Evolutionary conservation across 2,888 invertebrate genomes (phyloP), one percentile per base, ranked within the genome.

Genomic region (Lepidochitona cinerea): DNA sequence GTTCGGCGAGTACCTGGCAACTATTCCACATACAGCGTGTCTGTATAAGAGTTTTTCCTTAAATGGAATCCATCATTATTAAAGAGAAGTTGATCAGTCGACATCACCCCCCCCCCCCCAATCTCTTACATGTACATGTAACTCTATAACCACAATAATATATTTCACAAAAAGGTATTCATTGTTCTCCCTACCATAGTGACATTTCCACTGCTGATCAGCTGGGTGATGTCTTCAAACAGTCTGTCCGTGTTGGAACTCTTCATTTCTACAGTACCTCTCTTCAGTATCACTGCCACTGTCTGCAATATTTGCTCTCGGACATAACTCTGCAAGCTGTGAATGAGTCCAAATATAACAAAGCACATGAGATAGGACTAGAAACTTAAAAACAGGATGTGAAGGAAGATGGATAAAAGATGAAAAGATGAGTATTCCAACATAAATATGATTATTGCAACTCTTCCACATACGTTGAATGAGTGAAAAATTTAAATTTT

Each of bases 261-360:
- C 76, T 93, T 93, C 1, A 81, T 79, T 83, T 95, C 94, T 52
- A 96, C 93, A 85, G 95, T 95, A 26, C 94, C 94, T 86, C 96
- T 92, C 92, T 97, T 97, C 26, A 97, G 93, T 90, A 97, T 96
- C 75, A 97, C 95, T 14, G 96, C 96, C 84, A 97, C 94, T 67
- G 95, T 94, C 92, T 94, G 90, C 29, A 90, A 91, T 87, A 90
- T 87, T 80, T 91, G 90, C 78, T 96, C 95, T 83, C 94, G 92
- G 18, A 96, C 94, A 91, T 94, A 96, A n/a, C 94, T 92, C 52
- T 95, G 94, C 53, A 95, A 80, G 41, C 89, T 89, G 78, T 35
- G 76, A 70, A 54, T 23, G 71, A 35, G 59, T 35, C 64, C 14
- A 59, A 18, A 49, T 14, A 53, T 4, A 33, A 32, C 18, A 66